A percentile compares a stretch with the other conserved stretches of the same genome.
Conservation (phyloP, 2,113 vertebrate genomes). For the Lanius ludovicianus region DNA sequence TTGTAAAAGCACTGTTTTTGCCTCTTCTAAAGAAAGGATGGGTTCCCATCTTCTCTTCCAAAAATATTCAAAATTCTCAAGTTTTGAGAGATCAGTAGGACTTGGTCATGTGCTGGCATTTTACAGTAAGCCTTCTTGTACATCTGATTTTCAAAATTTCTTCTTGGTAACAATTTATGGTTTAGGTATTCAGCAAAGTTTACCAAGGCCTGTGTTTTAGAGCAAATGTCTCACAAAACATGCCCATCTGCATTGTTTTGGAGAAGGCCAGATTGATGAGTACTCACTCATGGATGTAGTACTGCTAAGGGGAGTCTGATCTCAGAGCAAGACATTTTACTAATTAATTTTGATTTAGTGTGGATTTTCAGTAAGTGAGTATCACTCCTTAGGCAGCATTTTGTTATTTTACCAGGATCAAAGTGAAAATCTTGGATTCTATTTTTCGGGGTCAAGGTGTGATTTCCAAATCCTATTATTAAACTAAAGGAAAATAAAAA, state of each 20-base stretch:
- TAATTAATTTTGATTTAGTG: not conserved
- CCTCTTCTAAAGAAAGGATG: not conserved
- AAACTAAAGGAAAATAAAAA: not conserved
- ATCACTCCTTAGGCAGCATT: not conserved
- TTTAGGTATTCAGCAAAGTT: not conserved
- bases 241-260: not conserved
- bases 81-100: not conserved
- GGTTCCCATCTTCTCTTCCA: not conserved
- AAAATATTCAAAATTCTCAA: not conserved
- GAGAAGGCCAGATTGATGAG: not conserved
- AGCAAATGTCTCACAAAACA: not conserved
- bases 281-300: rapidly evolving
- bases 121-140: not conserved
- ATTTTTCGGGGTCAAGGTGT: not conserved
- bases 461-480: not conserved
- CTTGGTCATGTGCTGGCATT: not conserved
- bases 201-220: not conserved
- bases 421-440: not conserved
- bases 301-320: not conserved
- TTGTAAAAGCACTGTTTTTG: not conserved
- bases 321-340: not conserved
- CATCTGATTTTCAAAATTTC: not conserved
- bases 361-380: not conserved
- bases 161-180: not conserved
- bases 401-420: not conserved